phyloP scores from a whole-genome alignment of 2,888 invertebrate genomes.

The Scaptomyza caliginosa region DNA sequence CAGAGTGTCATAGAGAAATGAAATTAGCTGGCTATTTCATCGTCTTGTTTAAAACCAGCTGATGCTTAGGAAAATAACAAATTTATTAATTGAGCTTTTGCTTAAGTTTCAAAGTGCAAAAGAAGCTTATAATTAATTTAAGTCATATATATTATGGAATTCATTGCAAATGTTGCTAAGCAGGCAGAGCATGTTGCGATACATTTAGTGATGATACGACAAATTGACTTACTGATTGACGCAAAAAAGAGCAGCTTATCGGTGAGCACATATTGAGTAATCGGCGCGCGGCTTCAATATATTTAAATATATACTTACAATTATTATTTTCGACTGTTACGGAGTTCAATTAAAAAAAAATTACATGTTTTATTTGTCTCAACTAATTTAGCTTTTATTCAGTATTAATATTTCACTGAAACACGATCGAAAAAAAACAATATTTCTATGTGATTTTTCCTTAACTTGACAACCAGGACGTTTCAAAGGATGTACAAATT shows the following conservation, averaged over 20 bases:
- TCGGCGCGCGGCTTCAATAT: constrained; percentile 6
- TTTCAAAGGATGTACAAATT: constrained; percentile 54
- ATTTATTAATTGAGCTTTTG: no score
- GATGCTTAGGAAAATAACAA: no score
- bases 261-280: not conserved
- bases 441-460: constrained; percentile 31
- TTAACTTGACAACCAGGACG: constrained; percentile 45
- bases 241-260: constrained; percentile 4
- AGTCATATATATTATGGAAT: no score
- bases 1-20: no score
- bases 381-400: constrained; percentile 62
- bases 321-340: not conserved
- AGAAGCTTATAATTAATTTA: no score
- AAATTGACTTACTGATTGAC: not conserved
- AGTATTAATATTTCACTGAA: constrained; percentile 66
- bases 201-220: constrained; percentile 35
- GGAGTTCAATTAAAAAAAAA: not conserved
- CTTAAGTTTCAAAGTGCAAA: no score
- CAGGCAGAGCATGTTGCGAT: constrained; percentile 6
- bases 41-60: no score
- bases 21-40: no score
- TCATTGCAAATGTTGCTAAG: constrained; percentile 15
- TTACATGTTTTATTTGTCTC: not conserved
- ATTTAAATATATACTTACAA: not conserved
- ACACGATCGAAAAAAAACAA: constrained; percentile 54